A percentile compares a stretch with the other conserved stretches of the same genome.
Evolutionary conservation across 2,888 invertebrate species (phyloP).

Genomic region (Apantesis nais): DNA sequence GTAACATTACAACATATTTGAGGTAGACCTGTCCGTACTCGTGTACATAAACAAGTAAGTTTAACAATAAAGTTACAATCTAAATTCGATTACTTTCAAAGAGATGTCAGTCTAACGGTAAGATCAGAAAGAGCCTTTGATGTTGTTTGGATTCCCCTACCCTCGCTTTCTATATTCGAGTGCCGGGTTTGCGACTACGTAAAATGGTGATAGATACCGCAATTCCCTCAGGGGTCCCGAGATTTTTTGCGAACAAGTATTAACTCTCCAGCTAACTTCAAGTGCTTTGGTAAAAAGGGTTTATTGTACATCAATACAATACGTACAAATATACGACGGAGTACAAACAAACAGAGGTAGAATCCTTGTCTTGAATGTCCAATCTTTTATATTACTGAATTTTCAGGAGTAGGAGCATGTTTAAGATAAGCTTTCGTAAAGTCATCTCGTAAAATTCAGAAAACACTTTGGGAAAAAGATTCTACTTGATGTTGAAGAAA

Average conservation of each 20-base stretch:
- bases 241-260: slow-evolving; percentile 41
- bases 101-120: slow-evolving; percentile 41
- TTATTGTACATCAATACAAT: slow-evolving; percentile 17
- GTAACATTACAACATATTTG: background rate
- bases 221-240: slow-evolving; percentile 37
- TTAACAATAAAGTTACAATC: slow-evolving; percentile 27
- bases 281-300: slow-evolving; percentile 38
- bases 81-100: slow-evolving; percentile 28
- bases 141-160: slow-evolving; percentile 24
- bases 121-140: slow-evolving; percentile 24
- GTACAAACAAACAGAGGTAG: background rate
- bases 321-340: background rate
- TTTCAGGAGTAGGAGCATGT: background rate
- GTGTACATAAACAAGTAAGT: slow-evolving; percentile 17
- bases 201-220: slow-evolving; percentile 47
- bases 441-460: background rate
- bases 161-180: slow-evolving; percentile 27
- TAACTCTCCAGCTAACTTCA: slow-evolving; percentile 32
- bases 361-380: background rate
- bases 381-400: background rate
- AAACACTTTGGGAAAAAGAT: slow-evolving; percentile 31
- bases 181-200: slow-evolving; percentile 37
- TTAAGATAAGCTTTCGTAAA: background rate
- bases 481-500: slow-evolving; percentile 48
- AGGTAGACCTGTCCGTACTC: background rate